Evolutionary conservation across 2,113 vertebrate species (phyloP), one percentile per base, ranked within the genome.

Genomic region (Lathamus discolor): DNA sequence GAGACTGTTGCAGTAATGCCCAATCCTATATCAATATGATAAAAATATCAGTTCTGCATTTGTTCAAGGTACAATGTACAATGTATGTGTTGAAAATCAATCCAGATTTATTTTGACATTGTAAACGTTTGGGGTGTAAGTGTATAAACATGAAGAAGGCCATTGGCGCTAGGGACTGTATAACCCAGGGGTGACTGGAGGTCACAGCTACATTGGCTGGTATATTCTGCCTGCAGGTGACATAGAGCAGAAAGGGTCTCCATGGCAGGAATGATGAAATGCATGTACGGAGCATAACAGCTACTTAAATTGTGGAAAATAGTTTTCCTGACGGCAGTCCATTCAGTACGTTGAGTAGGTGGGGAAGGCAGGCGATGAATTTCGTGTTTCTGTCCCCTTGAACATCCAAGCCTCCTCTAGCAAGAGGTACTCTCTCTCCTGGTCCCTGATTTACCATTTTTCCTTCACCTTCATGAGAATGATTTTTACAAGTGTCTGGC

Each of bases 301-400:
- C 54, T n/a, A 3, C n/a, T 83, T 39, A 37, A 46, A 28, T 29
- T 22, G 44, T 31, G 33, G 48, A 51, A 82, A 75, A 59, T 28
- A 12, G 8, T 27, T 46, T 39, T 91, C 27, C 23, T 70, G 46
- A 31, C 55, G 55, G 2, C 1, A 1, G 18, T 57, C 41, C 46
- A 14, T 15, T 80, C 0, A 0, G 16, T 66, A 0, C 37, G 18
- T 61, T 28, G 18, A 41, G 9, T 29, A 28, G 5, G 7, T 73
- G 18, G 22, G 14, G n/a, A 84, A 63, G 13, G 11, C n/a, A 39
- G 27, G 57, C 0, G 0, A 28, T 43, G 23, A 57, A 55, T 73
- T 63, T 62, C 4, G 3, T 51, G 13, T 3, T 67, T 91, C 68
- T 68, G 8, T 57, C 16, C 12, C 17, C 14, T 62, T 92, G 76